Conservation (phyloP, 2,797 vertebrate species). For the Chelon auratus region DNA sequence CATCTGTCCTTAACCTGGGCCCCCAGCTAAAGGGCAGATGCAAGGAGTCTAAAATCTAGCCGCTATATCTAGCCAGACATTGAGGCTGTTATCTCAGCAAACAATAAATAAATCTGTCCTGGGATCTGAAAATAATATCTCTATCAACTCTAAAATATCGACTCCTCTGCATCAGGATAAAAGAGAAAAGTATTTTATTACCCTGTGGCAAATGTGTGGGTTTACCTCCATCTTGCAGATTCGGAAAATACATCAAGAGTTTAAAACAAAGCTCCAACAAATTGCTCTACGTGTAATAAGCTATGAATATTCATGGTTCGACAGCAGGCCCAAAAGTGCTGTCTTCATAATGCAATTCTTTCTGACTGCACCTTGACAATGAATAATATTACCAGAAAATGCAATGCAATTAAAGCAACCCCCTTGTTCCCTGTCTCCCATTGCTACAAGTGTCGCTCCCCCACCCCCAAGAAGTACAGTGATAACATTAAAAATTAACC, state of each 20-base stretch:
- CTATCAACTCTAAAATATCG: conserved; percentile 38
- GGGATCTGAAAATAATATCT: conserved; percentile 32
- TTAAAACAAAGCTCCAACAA: conserved; percentile 69
- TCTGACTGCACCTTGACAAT: conserved; percentile 78
- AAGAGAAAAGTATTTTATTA: conserved; percentile 38
- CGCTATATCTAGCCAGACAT: conserved; percentile 19
- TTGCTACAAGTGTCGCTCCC: conserved; percentile 58
- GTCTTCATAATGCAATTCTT: conserved; percentile 78
- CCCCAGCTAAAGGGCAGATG: conserved; percentile 34
- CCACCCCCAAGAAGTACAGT: conserved; percentile 56
- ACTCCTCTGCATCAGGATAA: conserved; percentile 10
- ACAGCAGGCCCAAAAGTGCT: conserved; percentile 73
- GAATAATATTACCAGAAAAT: conserved; percentile 79
- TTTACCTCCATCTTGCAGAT: conserved; percentile 51
- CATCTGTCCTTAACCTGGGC: neutral
- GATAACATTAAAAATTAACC: conserved; percentile 75
- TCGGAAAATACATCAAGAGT: conserved; percentile 63
- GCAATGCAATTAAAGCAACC: conserved; percentile 74
- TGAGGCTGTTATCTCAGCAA: conserved; percentile 35
- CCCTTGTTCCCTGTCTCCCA: conserved; percentile 58
- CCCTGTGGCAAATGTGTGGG: conserved; percentile 23
- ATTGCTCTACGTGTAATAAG: conserved; percentile 69
- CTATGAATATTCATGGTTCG: conserved; percentile 76
- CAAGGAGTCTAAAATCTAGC: conserved; percentile 28
- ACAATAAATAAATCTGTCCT: conserved; percentile 37